Conservation (phyloP, 2,113 vertebrate genomes). For the Gasterosteus aculeatus region DNA sequence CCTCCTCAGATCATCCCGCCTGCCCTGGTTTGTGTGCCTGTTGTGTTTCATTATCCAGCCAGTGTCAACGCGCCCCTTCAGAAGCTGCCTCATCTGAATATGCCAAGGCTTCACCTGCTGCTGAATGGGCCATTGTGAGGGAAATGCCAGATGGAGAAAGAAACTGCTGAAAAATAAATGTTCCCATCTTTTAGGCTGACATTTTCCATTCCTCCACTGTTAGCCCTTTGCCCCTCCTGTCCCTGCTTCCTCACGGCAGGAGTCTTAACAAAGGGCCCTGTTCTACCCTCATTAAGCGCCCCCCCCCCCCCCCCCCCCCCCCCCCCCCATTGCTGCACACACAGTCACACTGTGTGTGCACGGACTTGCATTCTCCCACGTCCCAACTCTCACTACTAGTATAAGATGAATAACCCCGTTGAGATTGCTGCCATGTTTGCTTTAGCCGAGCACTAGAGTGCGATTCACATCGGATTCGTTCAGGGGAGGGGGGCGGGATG, state of each 20-base stretch:
- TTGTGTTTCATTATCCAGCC: slow-evolving; percentile 73
- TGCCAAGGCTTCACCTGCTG: slow-evolving; percentile 76
- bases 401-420: slow-evolving; percentile 52
- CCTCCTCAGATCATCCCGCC: slow-evolving; percentile 63
- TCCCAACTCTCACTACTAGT: slow-evolving; percentile 52
- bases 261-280: slow-evolving; percentile 70
- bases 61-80: slow-evolving; percentile 59
- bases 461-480: slow-evolving; percentile 59
- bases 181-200: slow-evolving; percentile 80
- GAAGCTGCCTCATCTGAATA: slow-evolving; percentile 70
- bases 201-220: slow-evolving; percentile 76
- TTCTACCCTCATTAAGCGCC: slow-evolving; percentile 72
- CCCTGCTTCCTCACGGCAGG: slow-evolving; percentile 43
- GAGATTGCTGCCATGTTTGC: slow-evolving; percentile 65
- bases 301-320: slow-evolving; percentile 44
- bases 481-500: slow-evolving; percentile 34
- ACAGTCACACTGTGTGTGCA: slow-evolving; percentile 12
- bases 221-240: slow-evolving; percentile 21
- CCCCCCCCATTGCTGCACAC: slow-evolving; percentile 39
- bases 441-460: slow-evolving; percentile 49
- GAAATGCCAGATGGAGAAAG: slow-evolving; percentile 79
- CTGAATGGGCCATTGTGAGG: slow-evolving; percentile 81
- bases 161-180: slow-evolving; percentile 76
- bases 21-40: slow-evolving; percentile 61
- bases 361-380: slow-evolving; percentile 54